Evolutionary conservation across 2,888 invertebrate species (phyloP).

Genomic region (Halictus ligatus): DNA sequence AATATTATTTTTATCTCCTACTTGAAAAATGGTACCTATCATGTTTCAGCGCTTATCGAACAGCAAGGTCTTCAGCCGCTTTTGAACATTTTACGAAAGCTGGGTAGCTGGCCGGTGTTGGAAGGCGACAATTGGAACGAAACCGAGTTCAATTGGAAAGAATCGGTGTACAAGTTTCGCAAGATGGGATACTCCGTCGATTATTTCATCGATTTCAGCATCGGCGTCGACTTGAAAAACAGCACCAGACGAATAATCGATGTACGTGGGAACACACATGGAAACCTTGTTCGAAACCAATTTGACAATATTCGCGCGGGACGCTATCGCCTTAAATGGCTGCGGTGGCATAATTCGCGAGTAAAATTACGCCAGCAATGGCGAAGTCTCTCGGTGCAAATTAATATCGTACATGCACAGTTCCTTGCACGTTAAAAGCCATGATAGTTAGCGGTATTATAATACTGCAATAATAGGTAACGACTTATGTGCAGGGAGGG

Average conservation of each 20-base stretch:
- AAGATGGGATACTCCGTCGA: conserved; percentile 93
- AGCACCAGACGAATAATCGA: conserved; percentile 93
- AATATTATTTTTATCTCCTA: background rate
- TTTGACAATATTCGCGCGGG: background rate
- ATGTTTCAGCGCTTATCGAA: conserved; percentile 90
- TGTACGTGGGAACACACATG: conserved; percentile 86
- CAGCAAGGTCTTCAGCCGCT: conserved; percentile 91
- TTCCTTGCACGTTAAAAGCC: background rate
- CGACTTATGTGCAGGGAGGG: background rate
- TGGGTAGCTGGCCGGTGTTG: conserved; percentile 98
- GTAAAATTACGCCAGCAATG: conserved; percentile 7
- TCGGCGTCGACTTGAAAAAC: conserved; percentile 95
- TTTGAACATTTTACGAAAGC: conserved; percentile 88
- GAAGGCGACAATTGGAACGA: conserved; percentile 91
- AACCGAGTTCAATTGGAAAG: conserved; percentile 91
- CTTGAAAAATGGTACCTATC: background rate
- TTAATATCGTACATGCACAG: conserved; percentile 14
- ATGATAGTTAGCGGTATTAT: background rate
- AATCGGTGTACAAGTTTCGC: conserved; percentile 93
- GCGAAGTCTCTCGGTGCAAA: conserved; percentile 7
- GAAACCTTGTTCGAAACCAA: background rate
- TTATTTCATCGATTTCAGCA: conserved; percentile 95
- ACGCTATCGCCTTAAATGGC: background rate
- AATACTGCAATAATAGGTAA: background rate
- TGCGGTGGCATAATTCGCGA: background rate